Percentiles rank a stretch among this genome's conserved stretches.
Conservation (phyloP, 1,140 invertebrate genomes). For the Hesperophylax magnus region DNA sequence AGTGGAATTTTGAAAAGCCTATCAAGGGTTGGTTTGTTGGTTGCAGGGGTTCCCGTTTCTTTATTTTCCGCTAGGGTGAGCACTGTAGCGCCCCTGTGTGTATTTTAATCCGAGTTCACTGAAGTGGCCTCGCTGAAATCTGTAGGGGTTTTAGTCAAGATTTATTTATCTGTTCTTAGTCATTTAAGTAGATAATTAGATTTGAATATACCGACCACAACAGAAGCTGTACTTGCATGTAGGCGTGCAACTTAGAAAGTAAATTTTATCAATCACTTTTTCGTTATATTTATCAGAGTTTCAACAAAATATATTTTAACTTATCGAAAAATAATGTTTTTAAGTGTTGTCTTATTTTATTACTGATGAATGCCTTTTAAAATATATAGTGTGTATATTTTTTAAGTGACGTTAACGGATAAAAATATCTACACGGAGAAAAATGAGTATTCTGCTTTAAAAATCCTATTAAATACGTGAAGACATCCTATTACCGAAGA, state of each 20-base stretch:
- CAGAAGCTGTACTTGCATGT: background rate
- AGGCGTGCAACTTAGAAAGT: background rate
- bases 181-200: conserved; percentile 13
- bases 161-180: conserved; percentile 9
- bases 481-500: too few species aligned
- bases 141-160: conserved; percentile 3
- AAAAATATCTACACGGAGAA: too few species aligned
- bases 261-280: too few species aligned
- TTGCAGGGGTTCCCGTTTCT: conserved; percentile 27
- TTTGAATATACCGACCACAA: background rate
- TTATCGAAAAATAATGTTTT: too few species aligned
- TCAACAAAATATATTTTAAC: too few species aligned
- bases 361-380: too few species aligned
- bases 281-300: too few species aligned
- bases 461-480: too few species aligned
- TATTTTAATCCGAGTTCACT: conserved; percentile 41
- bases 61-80: conserved; percentile 46
- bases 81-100: conserved; percentile 35
- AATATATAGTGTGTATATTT: too few species aligned
- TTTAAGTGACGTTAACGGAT: too few species aligned
- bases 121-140: conserved; percentile 8
- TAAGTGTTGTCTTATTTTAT: too few species aligned
- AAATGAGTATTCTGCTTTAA: too few species aligned
- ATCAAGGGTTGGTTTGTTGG: conserved; percentile 20
- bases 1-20: conserved; percentile 42